phyloP scores from a whole-genome alignment of 2,797 vertebrate genomes.

The Cygnus olor region DNA sequence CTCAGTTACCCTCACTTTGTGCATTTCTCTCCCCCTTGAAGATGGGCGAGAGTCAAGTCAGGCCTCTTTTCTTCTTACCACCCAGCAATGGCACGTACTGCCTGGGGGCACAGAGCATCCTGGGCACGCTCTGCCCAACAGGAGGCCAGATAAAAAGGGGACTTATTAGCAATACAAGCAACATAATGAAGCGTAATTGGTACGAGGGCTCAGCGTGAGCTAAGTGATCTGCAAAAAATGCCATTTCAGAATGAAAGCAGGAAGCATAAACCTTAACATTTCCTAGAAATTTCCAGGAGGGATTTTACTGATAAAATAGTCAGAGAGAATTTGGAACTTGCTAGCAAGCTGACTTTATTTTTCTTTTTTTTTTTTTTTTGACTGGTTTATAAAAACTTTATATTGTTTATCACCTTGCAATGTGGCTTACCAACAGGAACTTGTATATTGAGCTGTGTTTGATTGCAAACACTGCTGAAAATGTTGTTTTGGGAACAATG shows the following conservation, averaged over 20 bases:
- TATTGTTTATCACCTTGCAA: background rate
- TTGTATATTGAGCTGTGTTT: background rate
- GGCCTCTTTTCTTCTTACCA: background rate
- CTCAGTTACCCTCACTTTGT: background rate
- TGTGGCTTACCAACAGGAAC: background rate
- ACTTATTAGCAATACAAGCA: conserved; percentile 10
- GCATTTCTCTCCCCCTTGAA: background rate
- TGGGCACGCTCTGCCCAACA: background rate
- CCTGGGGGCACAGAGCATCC: background rate
- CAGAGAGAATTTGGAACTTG: background rate
- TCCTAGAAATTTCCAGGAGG: background rate
- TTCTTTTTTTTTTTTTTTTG: background rate
- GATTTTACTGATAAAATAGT: background rate
- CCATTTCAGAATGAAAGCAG: background rate
- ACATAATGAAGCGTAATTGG: background rate
- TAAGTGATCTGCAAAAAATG: background rate
- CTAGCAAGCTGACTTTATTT: background rate
- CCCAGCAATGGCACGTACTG: background rate
- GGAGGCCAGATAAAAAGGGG: background rate
- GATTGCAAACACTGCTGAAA: background rate
- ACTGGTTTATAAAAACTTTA: background rate
- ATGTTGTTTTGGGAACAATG: background rate
- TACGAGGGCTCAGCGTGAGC: background rate
- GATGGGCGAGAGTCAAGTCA: background rate
- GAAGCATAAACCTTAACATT: background rate